Conservation (phyloP, 1,140 invertebrate genomes). For the Ceratitis capitata region DNA sequence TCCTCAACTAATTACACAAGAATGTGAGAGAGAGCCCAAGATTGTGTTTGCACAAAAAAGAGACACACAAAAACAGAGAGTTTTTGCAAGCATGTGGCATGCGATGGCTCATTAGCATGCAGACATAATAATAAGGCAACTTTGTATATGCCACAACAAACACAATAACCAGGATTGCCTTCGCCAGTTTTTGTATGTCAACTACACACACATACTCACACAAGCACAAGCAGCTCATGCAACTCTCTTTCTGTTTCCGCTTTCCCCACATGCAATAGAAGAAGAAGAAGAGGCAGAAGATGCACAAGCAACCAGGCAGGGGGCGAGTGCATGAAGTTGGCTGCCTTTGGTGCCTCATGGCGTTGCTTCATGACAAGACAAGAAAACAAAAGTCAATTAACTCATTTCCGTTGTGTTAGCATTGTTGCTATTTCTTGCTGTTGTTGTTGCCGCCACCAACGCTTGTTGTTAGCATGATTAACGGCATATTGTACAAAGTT, state of each 20-base stretch:
- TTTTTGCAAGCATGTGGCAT: not conserved
- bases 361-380: not conserved
- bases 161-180: too few relatives aligned
- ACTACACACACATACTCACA: too few relatives aligned
- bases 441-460: not conserved
- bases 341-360: not conserved
- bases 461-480: constrained; percentile 15
- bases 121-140: constrained; percentile 24
- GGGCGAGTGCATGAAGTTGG: too few relatives aligned
- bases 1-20: not conserved
- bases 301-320: too few relatives aligned
- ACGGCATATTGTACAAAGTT: not conserved
- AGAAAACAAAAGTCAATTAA: constrained; percentile 37
- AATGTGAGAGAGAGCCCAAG: not conserved
- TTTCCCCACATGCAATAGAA: not conserved
- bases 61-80: not conserved
- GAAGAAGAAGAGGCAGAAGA: too few relatives aligned
- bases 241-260: not conserved
- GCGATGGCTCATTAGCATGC: not conserved
- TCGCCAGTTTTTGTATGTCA: not conserved
- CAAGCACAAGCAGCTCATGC: too few relatives aligned
- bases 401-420: not conserved
- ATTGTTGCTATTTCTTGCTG: not conserved
- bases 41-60: not conserved
- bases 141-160: not conserved